Conservation (phyloP, 2,113 vertebrate genomes). For the Hippolais icterina region DNA sequence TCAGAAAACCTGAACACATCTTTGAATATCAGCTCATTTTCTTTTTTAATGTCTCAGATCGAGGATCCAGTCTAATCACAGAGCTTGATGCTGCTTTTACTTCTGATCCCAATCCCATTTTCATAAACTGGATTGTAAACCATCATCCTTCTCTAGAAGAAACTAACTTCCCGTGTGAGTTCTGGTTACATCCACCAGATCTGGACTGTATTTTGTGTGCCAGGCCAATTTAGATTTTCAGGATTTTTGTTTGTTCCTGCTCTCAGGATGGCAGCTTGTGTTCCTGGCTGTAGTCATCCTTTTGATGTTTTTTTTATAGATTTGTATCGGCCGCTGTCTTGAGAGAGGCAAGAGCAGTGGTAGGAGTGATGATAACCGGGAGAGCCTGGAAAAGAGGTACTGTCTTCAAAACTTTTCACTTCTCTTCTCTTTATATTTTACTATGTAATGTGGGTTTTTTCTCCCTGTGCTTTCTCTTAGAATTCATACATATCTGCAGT, state of each 20-base stretch:
- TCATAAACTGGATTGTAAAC: conserved; percentile 43
- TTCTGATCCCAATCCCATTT: neutral
- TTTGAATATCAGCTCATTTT: neutral
- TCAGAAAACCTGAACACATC: neutral
- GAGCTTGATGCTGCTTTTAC: neutral
- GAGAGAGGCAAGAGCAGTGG: conserved; percentile 95
- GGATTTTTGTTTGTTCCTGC: neutral
- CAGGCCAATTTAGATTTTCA: neutral
- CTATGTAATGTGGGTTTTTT: neutral
- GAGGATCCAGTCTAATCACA: neutral
- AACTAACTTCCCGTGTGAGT: neutral
- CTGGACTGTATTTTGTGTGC: conserved; percentile 12
- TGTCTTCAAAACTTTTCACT: neutral
- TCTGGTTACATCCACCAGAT: neutral
- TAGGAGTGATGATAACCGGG: conserved; percentile 93
- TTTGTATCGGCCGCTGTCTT: conserved; percentile 89
- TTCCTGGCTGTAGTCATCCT: neutral
- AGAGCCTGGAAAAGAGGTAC: conserved; percentile 95
- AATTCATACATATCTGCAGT: conserved; percentile 93
- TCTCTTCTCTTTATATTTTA: neutral
- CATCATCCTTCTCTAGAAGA: conserved; percentile 2
- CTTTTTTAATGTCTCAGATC: neutral
- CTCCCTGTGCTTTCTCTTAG: conserved; percentile 71
- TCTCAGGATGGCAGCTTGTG: neutral
- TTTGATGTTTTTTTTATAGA: conserved; percentile 70